Percentiles rank a stretch among this genome's conserved stretches.
phyloP scores from a whole-genome alignment of 2,113 vertebrate species.

The Sakesphorus luctuosus region DNA sequence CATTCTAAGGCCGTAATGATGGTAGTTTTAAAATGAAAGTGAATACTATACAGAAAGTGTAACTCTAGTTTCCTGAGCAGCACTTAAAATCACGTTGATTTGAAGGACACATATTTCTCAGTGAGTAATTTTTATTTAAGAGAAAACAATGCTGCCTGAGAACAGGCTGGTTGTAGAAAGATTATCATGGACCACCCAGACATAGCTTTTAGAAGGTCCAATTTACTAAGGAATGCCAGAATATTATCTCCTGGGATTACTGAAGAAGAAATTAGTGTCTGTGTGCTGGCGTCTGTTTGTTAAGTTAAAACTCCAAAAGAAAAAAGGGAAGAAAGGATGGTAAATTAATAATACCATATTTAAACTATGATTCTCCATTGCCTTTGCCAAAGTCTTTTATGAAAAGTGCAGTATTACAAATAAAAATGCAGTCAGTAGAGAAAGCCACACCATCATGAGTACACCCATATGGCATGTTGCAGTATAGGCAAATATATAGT shows the following conservation, averaged over 20 bases:
- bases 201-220: conserved; percentile 35
- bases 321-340: background rate
- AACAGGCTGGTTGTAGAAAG: background rate
- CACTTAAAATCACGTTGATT: background rate
- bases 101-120: conserved; percentile 36
- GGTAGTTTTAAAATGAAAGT: conserved; percentile 31
- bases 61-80: conserved; percentile 20
- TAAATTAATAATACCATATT: conserved; percentile 53
- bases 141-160: conserved; percentile 3
- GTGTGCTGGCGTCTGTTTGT: background rate
- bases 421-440: conserved; percentile 25
- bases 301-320: conserved; percentile 21
- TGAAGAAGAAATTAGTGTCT: conserved; percentile 24
- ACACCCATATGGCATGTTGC: conserved; percentile 18
- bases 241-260: conserved; percentile 11
- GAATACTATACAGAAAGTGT: background rate
- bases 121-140: conserved; percentile 8
- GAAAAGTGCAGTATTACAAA: conserved; percentile 49
- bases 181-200: conserved; percentile 46
- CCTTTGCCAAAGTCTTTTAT: conserved; percentile 59
- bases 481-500: conserved; percentile 7
- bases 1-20: background rate
- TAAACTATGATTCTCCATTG: conserved; percentile 35
- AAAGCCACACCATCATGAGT: conserved; percentile 1
- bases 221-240: conserved; percentile 40